Evolutionary conservation across 2,113 vertebrate species (phyloP), one percentile per base, ranked within the genome.

Genomic region (Copsychus sechellarum): DNA sequence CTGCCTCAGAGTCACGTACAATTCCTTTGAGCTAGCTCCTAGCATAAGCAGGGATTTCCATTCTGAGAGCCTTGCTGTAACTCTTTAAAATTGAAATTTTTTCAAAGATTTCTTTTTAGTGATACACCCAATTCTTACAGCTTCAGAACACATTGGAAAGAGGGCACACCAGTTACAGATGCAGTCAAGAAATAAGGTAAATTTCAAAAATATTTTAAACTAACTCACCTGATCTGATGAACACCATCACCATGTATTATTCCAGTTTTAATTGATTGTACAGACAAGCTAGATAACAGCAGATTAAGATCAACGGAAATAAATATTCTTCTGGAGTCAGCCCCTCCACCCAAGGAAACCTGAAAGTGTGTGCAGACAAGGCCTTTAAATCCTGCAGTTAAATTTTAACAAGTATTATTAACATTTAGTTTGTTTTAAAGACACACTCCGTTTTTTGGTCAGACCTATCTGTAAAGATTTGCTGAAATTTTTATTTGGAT

Each of bases 401-500:
- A 77, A 78, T 58, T 93, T 81, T 78, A 87, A 36, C 12, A 58
- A 48, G 24, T 18, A 34, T 53, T 78, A 53, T 81, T 95, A 93
- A 91, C 23, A 73, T 57, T 58, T 66, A 77, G 23, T 28, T 54
- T 28, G 21, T 34, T 77, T 84, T 77, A 81, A 91, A 83, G 29
- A 53, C 9, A 12, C 13, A 14, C 8, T 48, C 18, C 76, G 33
- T 42, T 8, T 69, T 82, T 64, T n/a, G 24, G 50, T 13, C 60
- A 89, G n/a, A 81, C 6, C 31, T 48, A 65, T 54, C 36, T 9
- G 0, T 29, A 69, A 81, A 65, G 22, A 69, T 25, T 8, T 47
- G 21, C 9, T 65, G 19, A 77, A 65, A 42, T 36, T 78, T 60
- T 81, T 38, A 58, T 33, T 33, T 51, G 7, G 34, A 67, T 66